Conservation (phyloP, 2,888 invertebrate species). For the Andrena minutula region DNA sequence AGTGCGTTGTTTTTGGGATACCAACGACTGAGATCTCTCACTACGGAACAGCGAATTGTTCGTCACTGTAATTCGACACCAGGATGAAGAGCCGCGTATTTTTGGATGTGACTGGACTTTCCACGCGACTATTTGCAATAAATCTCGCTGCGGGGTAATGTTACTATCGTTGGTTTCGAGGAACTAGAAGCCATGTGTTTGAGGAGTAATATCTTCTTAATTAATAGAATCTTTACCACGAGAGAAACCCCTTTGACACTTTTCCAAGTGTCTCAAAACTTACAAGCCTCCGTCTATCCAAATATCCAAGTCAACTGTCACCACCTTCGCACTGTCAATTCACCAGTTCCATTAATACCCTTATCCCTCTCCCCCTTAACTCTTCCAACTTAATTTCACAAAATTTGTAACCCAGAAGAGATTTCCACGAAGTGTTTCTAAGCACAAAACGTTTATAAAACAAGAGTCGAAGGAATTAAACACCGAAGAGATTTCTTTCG, state of each 20-base stretch:
- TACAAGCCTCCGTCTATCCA: background rate
- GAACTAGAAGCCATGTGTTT: background rate
- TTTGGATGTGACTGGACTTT: slow-evolving; percentile 74
- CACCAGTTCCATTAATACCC: background rate
- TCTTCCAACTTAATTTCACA: background rate
- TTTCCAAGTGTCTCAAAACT: background rate
- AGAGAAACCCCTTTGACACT: background rate
- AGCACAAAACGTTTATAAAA: background rate
- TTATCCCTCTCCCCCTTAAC: no score
- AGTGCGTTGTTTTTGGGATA: background rate
- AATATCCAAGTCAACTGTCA: slow-evolving; percentile 8
- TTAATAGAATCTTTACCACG: background rate
- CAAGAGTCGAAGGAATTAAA: background rate
- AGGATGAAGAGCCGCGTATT: slow-evolving; percentile 75
- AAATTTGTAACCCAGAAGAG: background rate
- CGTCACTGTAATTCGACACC: slow-evolving; percentile 77
- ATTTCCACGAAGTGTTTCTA: background rate
- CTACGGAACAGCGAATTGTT: slow-evolving; percentile 37
- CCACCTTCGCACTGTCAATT: slow-evolving; percentile 10
- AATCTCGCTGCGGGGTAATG: background rate
- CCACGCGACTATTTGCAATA: slow-evolving; percentile 43
- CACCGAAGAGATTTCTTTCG: background rate
- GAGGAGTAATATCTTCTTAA: background rate
- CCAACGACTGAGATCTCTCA: slow-evolving; percentile 5
- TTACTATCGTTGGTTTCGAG: background rate